Conservation (phyloP, 2,888 invertebrate species). For the Apodemia zela region DNA sequence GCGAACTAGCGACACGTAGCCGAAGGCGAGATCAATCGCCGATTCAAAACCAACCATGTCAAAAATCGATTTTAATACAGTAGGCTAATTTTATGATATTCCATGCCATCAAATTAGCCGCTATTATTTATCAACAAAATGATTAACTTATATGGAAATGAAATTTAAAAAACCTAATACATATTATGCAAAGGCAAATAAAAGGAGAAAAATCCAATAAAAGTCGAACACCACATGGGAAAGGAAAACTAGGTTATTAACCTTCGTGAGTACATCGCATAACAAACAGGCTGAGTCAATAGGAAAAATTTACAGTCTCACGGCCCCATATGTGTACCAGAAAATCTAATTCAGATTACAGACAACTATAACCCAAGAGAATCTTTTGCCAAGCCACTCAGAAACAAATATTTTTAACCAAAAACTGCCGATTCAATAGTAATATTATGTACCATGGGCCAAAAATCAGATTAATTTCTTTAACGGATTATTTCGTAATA, state of each 20-base stretch:
- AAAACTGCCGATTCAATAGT: neutral
- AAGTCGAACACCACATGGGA: conserved; percentile 33
- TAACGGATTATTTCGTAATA: too few species aligned
- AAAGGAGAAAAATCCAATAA: conserved; percentile 26
- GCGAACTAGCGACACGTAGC: too few species aligned
- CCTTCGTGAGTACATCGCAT: conserved; percentile 53
- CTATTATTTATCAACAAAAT: too few species aligned
- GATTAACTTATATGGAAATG: too few species aligned
- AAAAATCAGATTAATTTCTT: too few species aligned
- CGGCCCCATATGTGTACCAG: conserved; percentile 21
- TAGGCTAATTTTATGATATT: too few species aligned
- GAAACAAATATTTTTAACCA: conserved; percentile 20
- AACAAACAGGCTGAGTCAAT: conserved; percentile 55
- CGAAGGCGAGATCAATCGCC: too few species aligned
- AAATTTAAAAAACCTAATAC: conserved; percentile 18
- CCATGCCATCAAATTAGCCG: too few species aligned
- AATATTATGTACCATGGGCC: too few species aligned
- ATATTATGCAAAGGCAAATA: conserved; percentile 30
- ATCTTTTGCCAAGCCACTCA: conserved; percentile 21
- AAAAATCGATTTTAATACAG: too few species aligned
- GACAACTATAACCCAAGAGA: conserved; percentile 16
- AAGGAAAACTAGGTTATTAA: conserved; percentile 63
- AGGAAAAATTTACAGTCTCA: conserved; percentile 33
- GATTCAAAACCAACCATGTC: too few species aligned
- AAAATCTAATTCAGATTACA: conserved; percentile 21